Evolutionary conservation across 1,140 invertebrate species (phyloP).

Genomic region (Bombus superbus): DNA sequence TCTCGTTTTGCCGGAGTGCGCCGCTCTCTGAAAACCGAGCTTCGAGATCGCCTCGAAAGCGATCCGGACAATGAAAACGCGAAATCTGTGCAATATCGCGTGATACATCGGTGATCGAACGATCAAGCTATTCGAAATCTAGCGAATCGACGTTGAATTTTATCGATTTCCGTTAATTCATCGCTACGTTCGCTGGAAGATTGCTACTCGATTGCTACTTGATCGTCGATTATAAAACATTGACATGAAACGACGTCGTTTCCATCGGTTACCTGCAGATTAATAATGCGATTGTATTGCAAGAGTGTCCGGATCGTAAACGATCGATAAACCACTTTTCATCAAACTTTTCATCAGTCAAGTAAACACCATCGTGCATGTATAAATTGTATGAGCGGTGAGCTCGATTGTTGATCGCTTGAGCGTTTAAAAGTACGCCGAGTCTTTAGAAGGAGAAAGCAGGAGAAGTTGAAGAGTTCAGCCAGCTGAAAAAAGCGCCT

Average conservation of each 20-base stretch:
- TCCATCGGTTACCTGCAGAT: no score
- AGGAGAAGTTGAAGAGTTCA: slow-evolving; percentile 32
- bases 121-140: not conserved
- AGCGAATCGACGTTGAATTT: not conserved
- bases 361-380: not conserved
- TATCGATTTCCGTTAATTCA: no score
- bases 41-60: slow-evolving; percentile 35
- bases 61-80: slow-evolving; percentile 32
- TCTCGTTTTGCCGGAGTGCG: slow-evolving; percentile 39
- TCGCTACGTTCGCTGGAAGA: not conserved
- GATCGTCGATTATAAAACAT: not conserved
- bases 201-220: no score
- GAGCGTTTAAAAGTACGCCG: slow-evolving; percentile 15
- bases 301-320: not conserved
- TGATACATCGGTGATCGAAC: not conserved
- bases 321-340: slow-evolving; percentile 11
- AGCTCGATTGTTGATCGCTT: not conserved
- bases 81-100: not conserved
- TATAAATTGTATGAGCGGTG: not conserved
- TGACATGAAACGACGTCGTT: slow-evolving; percentile 19
- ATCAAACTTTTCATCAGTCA: not conserved
- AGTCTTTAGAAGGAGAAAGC: slow-evolving; percentile 49
- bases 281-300: slow-evolving; percentile 2
- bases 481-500: not conserved
- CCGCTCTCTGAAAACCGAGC: slow-evolving; percentile 41